Evolutionary conservation across 2,888 invertebrate species (phyloP), one percentile per base, ranked within the genome.

Genomic region (Agrotis segetum): DNA sequence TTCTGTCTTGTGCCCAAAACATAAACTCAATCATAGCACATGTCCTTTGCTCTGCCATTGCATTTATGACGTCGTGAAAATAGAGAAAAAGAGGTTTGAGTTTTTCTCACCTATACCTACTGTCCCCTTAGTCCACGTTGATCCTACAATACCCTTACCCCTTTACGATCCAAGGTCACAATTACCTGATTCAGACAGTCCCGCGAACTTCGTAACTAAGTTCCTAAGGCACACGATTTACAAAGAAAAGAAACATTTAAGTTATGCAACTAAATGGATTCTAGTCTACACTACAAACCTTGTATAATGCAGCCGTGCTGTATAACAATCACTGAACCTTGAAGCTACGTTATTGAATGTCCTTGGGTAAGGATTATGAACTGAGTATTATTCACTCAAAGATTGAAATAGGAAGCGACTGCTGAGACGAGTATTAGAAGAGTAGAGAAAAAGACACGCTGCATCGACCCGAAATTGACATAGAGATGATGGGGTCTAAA

Each of bases 311-410:
- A 71, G 47, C 53, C 53, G 71, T 24, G 11, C 40, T 14, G 13
- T 17, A 52, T 61, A 62, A 61, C 19, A 66, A 66, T 74, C 40
- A 60, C 58, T 34, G 50, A 69, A 67, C 79, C 77, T 63, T 79
- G 56, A 56, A 21, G 24, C 40, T 14, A 59, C 40, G 44, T 53
- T 19, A 17, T 13, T 60, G 40, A 46, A 44, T n/a, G 44, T 79
- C 79, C 75, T 71, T 74, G 60, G 17, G 6, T n/a, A 50, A 58
- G 53, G 52, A 65, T 56, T 52, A 49, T 17, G 61, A 73, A 47
- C 21, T 52, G 34, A n/a, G 9, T 34, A 49, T 3, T 74, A 53
- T 61, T 44, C 21, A 64, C 7, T n/a, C 7, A 21, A 55, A 29
- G 11, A 55, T 55, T 63, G n/a, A 46, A 60, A 50, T 24, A 17